phyloP scores from a whole-genome alignment of 2,797 vertebrate species.

The Melanogrammus aeglefinus region DNA sequence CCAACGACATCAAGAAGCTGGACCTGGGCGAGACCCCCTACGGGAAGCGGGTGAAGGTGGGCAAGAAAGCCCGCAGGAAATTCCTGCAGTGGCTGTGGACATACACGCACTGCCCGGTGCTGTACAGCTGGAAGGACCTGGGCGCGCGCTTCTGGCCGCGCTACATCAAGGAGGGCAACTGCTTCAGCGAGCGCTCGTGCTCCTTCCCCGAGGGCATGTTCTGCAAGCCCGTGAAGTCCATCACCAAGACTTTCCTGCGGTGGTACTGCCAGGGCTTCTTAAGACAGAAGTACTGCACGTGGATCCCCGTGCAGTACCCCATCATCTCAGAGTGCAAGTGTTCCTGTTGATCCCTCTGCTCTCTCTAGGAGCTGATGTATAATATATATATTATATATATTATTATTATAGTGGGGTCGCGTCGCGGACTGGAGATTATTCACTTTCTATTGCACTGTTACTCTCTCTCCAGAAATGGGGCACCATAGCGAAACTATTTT shows the following conservation, averaged over 20 bases:
- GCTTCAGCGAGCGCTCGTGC: conserved; percentile 87
- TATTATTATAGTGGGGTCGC: conserved; percentile 20
- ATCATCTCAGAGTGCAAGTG: conserved; percentile 96
- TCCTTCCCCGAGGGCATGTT: conserved; percentile 92
- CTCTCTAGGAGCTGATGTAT: too few species aligned
- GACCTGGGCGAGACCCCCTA: conserved; percentile 85
- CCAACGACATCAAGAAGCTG: conserved; percentile 83
- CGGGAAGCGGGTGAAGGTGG: conserved; percentile 80
- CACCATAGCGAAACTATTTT: conserved; percentile 96
- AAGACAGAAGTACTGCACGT: conserved; percentile 90
- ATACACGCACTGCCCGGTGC: conserved; percentile 87
- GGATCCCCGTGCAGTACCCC: conserved; percentile 93
- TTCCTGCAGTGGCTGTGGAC: conserved; percentile 92
- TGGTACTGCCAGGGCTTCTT: conserved; percentile 95
- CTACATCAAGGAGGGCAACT: conserved; percentile 90
- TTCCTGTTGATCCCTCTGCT: conserved; percentile 78
- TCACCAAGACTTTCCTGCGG: conserved; percentile 89
- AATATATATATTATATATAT: background rate
- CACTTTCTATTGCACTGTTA: conserved; percentile 84
- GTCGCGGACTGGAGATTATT: conserved; percentile 66
- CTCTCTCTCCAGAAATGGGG: conserved; percentile 20
- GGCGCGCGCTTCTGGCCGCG: conserved; percentile 91
- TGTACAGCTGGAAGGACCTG: conserved; percentile 90
- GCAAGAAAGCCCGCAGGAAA: conserved; percentile 88
- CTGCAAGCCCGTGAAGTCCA: conserved; percentile 87